Base-by-base conservation (phyloP, 2,888 invertebrate species). In the Agrotis ipsilon region DNA sequence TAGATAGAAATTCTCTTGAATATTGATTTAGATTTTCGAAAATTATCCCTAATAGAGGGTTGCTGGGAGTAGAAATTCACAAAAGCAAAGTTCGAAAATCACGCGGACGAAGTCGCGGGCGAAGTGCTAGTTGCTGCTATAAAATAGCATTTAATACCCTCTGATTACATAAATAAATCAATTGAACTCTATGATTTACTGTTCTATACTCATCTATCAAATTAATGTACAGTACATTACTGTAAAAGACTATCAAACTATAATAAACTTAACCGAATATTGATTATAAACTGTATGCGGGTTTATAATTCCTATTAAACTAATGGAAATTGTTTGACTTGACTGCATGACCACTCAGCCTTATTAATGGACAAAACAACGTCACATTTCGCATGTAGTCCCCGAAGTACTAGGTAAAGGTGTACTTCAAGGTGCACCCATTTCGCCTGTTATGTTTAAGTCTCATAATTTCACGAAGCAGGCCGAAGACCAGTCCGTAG, bases 331-430 rank as follows among this genome's bases (percentile, higher is more conserved):
- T 83, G 83, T 86, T 89, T 87, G 86, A 85, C 85, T 76, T 85
- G 85, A 89, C 88, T 89, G 88, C 88, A 88, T 87, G 85, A 86
- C 84, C 90, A 91, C 91, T 91, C 89, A 83, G 82, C 75, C 73
- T 83, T 87, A 90, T 90, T 89, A 86, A 86, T 71, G 51, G 14
- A 32, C 82, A 84, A 55, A 27, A 32, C 32, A 55, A 48, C 45
- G 1, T 39, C 14, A 55, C n/a, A 32, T 55, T 3, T 6, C n/a
- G 54, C 18, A 4, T 54, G 54, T 11, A 6, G n/a, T 54, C 27
- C n/a, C n/a, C 4, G n/a, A 27, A 27, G 2, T 5, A 13, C 27
- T 11, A n/a, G 27, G 18, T 13, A n/a, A n/a, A 27, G 27, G 1
- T 27, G n/a, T 54, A 54, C 0, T 2, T 54, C 18, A 51, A 24